A percentile compares a stretch with the other conserved stretches of the same genome.
Conservation (phyloP, 2,797 vertebrate genomes). For the Ambastaia sidthimunki region DNA sequence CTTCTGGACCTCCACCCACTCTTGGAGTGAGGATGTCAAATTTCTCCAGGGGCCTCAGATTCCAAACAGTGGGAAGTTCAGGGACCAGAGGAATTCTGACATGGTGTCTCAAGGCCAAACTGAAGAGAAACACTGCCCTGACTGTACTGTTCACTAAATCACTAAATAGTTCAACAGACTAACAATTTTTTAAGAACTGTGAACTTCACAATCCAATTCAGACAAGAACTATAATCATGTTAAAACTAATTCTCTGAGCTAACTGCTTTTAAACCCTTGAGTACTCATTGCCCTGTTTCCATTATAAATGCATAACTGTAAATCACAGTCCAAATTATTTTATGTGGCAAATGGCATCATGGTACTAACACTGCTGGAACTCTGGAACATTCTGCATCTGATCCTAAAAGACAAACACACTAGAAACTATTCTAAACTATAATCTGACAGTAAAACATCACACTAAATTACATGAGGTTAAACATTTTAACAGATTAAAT, state of each 20-base stretch:
- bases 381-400: background rate
- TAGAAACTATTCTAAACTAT: background rate
- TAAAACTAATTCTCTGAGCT: too few species aligned
- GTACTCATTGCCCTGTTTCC: background rate
- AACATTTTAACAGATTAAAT: background rate
- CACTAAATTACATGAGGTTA: too few species aligned
- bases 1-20: slow-evolving; percentile 29
- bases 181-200: background rate
- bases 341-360: background rate
- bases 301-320: background rate
- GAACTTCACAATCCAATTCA: background rate
- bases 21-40: slow-evolving; percentile 60
- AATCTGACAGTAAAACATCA: background rate
- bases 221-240: background rate
- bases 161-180: background rate
- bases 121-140: slow-evolving; percentile 18
- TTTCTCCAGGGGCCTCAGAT: slow-evolving; percentile 59
- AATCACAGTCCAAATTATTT: background rate
- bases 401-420: background rate
- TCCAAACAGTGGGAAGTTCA: slow-evolving; percentile 50
- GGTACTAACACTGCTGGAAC: background rate
- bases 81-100: slow-evolving; percentile 8
- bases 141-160: too few species aligned
- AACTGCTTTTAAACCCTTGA: background rate
- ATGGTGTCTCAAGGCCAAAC: slow-evolving; percentile 34